Base-by-base conservation (phyloP, 2,888 invertebrate species). In the Pristionchus entomophagus region DNA sequence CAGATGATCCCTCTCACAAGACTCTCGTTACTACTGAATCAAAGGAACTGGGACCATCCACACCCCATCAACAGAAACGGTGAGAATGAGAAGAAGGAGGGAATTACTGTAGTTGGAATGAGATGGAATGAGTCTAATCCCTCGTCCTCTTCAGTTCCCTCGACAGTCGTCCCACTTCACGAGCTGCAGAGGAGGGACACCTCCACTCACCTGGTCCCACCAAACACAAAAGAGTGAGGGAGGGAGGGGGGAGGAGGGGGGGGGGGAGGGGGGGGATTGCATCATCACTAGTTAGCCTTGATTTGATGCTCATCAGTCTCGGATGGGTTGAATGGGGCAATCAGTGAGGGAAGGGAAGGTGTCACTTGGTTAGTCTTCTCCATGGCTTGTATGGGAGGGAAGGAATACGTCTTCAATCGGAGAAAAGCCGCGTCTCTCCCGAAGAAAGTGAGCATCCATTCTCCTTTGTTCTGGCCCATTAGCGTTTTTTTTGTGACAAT, bases 131-230 rank as follows among this genome's bases (percentile, higher is more conserved):
- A 12, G 10, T 45, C 45, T 69, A n/a, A n/a, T 14, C 35, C 4
- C 12, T 38, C 38, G 73, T 41, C 8, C 19, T 69, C n/a, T 26
- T 84, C 22, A 84, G 83, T 22, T 84, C 83, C 22, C 32, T 84
- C 65, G 83, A 84, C 22, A 84, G 83, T 84, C 83, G 83, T 49
- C 83, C 83, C 1, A 84, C 83, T 12, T 84, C 83, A 5, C 83
- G 83, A 19, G 53, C 49, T n/a, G 83, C 83, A 29, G 83, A 84
- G 49, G 83, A 84, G 32, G 83, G 83, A 2, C 41, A 41, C 45
- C 19, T 53, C 12, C 83, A 84, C n/a, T 84, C 83, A 29, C 83
- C 83, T 26, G 83, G 83, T 45, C 65, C 62, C 12, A 84, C 65
- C 29, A 84, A 84, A 32, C 62, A 65, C n/a, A 84, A 84, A 49